Base-by-base conservation (phyloP, 2,797 vertebrate genomes). In the Neoniphon sammara region DNA sequence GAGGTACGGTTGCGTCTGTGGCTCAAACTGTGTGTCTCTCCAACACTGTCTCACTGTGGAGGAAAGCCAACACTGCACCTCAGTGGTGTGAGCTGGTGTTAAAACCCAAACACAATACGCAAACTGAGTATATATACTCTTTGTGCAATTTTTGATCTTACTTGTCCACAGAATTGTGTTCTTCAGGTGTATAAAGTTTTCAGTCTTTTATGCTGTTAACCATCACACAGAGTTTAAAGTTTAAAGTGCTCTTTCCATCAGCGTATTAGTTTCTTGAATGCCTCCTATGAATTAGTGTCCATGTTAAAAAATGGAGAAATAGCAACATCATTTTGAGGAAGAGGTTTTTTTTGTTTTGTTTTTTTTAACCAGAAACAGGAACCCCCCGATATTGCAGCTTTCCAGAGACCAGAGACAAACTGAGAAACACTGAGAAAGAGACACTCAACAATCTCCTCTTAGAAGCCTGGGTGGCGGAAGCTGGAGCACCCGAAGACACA, bases 41-140 rank as follows among this genome's bases (percentile, higher is more conserved):
- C 78, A 82, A 82, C 74, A 87, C 58, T 60, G 85, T 89, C 85
- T 83, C 82, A 20, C 76, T 77, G 82, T 86, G 85, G 86, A 80
- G 25, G 25, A 73, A 75, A 63, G 54, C 58, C 80, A 87, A 70
- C 76, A 84, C 55, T 84, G 70, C 77, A 84, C 60, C 68, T 81
- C 27, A 60, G 58, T 70, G 62, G 27, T 7, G 46, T 30, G 59
- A 15, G 36, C 7, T 85, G 75, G 78, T 1, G 14, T 63, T 47
- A 83, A 27, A 27, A 27, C 25, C 25, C 20, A 36, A 67, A 63
- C 50, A 15, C 66, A 82, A 64, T 66, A 78, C 5, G 63, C 82
- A 64, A n/a, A 8, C 0, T 44, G 21, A 10, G 4, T 57, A 10
- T 18, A 7, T 21, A 36, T 30, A 8, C 7, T 14, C 0, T 64